Percentiles rank a stretch among this genome's conserved stretches.
Evolutionary conservation across 1,140 invertebrate genomes (phyloP).

Genomic region (Thrips palmi): DNA sequence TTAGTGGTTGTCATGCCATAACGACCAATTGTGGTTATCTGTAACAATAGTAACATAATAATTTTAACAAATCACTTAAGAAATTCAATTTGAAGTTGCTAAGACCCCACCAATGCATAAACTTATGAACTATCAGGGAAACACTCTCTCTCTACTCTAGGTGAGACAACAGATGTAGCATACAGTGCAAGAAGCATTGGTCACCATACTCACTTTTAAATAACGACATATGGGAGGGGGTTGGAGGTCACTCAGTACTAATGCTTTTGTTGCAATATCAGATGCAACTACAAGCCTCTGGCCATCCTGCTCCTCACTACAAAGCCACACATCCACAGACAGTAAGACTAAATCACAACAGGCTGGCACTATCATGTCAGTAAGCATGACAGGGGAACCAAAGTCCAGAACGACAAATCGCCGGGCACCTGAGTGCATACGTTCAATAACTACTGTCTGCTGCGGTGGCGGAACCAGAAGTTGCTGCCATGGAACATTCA

Average conservation of each 20-base stretch:
- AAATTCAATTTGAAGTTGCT: no score
- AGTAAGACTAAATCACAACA: conserved; percentile 72
- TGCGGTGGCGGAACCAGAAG: conserved; percentile 55
- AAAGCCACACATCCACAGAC: conserved; percentile 76
- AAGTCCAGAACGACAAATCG: conserved; percentile 83
- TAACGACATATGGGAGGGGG: conserved; percentile 74
- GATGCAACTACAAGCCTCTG: conserved; percentile 66
- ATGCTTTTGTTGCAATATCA: conserved; percentile 64
- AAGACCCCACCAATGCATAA: no score
- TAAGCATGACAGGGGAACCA: conserved; percentile 63
- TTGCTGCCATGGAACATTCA: conserved; percentile 55
- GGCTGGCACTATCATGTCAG: conserved; percentile 72
- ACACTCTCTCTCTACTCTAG: neutral
- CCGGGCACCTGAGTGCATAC: conserved; percentile 76
- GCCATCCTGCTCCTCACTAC: conserved; percentile 63
- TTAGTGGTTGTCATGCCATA: conserved; percentile 79
- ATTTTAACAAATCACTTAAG: no score
- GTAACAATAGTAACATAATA: conserved; percentile 6
- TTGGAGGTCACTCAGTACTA: conserved; percentile 73
- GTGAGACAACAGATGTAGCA: neutral
- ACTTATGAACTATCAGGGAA: no score
- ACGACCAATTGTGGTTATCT: conserved; percentile 71
- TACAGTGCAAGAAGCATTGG: neutral
- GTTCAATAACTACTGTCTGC: conserved; percentile 74
- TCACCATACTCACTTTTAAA: conserved; percentile 44